Evolutionary conservation across 2,888 invertebrate species (phyloP).

Genomic region (Drosophila paramelanica): DNA sequence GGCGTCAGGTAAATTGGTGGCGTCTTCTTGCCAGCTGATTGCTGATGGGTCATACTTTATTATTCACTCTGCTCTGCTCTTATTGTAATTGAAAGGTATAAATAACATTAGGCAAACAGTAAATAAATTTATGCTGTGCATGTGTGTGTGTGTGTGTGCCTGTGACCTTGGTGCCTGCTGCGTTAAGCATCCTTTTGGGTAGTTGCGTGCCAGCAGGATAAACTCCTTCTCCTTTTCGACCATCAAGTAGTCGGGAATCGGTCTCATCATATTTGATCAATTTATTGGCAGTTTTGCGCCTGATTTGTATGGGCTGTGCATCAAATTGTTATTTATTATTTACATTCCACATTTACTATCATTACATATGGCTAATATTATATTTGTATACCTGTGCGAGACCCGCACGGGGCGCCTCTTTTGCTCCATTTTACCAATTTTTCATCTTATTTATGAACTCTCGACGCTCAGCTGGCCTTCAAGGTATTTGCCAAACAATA

Average conservation of each 20-base stretch:
- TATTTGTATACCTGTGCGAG: constrained; percentile 34
- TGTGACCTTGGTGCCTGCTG: constrained; percentile 18
- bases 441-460: constrained; percentile 73
- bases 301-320: constrained; percentile 22
- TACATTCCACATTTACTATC: constrained; percentile 75
- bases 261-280: constrained; percentile 77
- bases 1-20: constrained; percentile 31
- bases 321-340: constrained; percentile 77
- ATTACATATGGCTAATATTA: constrained; percentile 74
- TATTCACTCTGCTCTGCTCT: constrained; percentile 70
- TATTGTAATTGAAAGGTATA: constrained; percentile 78
- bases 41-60: constrained; percentile 80
- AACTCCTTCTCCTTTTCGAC: constrained; percentile 48
- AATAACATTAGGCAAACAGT: constrained; percentile 81
- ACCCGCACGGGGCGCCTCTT: constrained; percentile 31
- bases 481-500: constrained; percentile 74
- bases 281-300: constrained; percentile 70
- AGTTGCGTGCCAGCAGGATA: constrained; percentile 53
- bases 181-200: constrained; percentile 33
- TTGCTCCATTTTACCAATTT: constrained; percentile 63
- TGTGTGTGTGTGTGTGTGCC: constrained; percentile 29
- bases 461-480: constrained; percentile 54
- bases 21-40: constrained; percentile 62
- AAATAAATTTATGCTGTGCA: constrained; percentile 74
- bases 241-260: constrained; percentile 41